phyloP scores from a whole-genome alignment of 2,888 invertebrate species.

The Scaptomyza flava region DNA sequence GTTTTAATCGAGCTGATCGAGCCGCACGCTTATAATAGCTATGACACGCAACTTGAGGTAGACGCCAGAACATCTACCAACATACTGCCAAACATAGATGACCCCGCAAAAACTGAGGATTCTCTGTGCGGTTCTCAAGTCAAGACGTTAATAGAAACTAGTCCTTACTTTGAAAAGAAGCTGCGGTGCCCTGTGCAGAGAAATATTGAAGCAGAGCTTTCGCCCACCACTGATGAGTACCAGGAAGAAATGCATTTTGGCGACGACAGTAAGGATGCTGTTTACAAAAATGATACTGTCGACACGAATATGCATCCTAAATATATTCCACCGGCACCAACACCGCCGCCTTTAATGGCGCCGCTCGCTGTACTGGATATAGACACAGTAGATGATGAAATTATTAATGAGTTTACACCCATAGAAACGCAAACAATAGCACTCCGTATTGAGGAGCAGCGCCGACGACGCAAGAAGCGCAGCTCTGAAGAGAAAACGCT shows the following conservation, averaged over 20 bases:
- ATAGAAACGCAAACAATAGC: slow-evolving; percentile 20
- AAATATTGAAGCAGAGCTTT: slow-evolving; percentile 71
- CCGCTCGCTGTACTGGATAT: slow-evolving; percentile 90
- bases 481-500: slow-evolving; percentile 73
- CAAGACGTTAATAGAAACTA: background rate
- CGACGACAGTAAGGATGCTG: slow-evolving; percentile 65
- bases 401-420: slow-evolving; percentile 45
- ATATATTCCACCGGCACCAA: slow-evolving; percentile 83
- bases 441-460: slow-evolving; percentile 67
- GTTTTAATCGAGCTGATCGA: slow-evolving; percentile 81
- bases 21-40: background rate
- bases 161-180: background rate
- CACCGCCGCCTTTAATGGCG: slow-evolving; percentile 85
- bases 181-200: slow-evolving; percentile 25
- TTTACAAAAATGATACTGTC: slow-evolving; percentile 80
- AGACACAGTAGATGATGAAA: slow-evolving; percentile 89
- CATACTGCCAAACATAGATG: background rate
- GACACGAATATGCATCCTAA: slow-evolving; percentile 70
- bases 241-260: slow-evolving; percentile 82
- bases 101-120: background rate
- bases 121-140: background rate
- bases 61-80: background rate
- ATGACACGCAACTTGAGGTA: background rate
- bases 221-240: slow-evolving; percentile 84
- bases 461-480: slow-evolving; percentile 81